Conservation (phyloP, 2,797 vertebrate genomes). For the Cynopterus sphinx region DNA sequence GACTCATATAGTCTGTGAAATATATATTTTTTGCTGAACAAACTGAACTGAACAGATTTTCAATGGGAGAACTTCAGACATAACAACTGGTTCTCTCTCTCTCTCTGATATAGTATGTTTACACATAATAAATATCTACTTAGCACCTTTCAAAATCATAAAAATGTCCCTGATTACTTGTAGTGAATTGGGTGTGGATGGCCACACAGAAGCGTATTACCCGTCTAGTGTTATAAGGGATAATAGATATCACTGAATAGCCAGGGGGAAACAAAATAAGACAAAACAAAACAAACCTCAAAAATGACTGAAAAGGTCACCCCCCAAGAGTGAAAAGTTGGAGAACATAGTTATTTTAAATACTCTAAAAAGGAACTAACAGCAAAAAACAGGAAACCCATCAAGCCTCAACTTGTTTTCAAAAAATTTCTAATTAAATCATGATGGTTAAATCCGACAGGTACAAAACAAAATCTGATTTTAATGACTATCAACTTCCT, state of each 20-base stretch:
- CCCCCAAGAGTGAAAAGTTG: not conserved
- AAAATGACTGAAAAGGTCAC: not conserved
- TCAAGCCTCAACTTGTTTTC: conserved; percentile 33
- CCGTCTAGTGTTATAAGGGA: not conserved
- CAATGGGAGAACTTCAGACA: not conserved
- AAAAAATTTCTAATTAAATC: conserved; percentile 41
- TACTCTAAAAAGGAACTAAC: not conserved
- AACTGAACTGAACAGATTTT: not conserved
- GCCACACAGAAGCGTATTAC: not conserved
- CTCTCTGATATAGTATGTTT: not conserved
- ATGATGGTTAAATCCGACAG: not conserved
- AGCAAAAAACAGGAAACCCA: not conserved
- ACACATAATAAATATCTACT: not conserved
- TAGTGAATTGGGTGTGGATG: not conserved
- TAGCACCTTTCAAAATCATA: not conserved
- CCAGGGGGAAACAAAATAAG: not conserved
- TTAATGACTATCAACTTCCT: conserved; percentile 7
- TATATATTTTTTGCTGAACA: not conserved
- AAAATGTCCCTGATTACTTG: not conserved
- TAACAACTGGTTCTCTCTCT: not conserved
- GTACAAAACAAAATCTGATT: conserved; percentile 44
- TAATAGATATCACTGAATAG: not conserved
- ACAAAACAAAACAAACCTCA: not conserved
- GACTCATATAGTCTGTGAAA: not conserved
- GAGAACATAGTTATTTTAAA: conserved; percentile 34